These are phyloP conservation scores for Channa striata DNA, from an alignment of 2,797 vertebrate species.

Conservation along the genomic window DNA sequence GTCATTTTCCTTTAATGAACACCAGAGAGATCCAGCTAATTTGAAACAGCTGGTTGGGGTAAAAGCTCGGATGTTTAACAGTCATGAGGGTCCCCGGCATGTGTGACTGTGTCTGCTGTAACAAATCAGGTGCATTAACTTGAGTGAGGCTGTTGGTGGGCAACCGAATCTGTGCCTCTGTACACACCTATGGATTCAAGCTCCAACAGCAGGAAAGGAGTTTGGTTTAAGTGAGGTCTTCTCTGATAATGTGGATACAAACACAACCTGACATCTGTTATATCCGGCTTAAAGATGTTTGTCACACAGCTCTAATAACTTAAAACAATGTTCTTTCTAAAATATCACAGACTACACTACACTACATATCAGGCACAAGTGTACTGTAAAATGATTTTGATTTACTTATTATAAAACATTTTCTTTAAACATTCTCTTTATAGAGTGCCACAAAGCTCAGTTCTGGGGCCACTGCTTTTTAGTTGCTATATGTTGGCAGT, in stretches of 20 bases:
- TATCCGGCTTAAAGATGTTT: not conserved
- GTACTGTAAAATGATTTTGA: no score
- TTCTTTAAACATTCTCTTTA: no score
- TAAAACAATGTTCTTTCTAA: not conserved
- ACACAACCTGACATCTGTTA: constrained; percentile 1
- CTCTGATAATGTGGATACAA: not conserved
- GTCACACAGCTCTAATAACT: no score
- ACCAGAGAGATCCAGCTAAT: constrained; percentile 47
- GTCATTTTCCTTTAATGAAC: constrained; percentile 50
- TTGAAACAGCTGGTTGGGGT: constrained; percentile 58
- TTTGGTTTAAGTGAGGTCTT: constrained; percentile 1
- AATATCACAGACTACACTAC: not conserved
- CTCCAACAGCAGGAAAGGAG: not conserved
- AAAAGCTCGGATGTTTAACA: constrained; percentile 38
- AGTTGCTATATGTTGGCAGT: not conserved
- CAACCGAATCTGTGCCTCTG: constrained; percentile 20
- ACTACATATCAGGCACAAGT: no score
- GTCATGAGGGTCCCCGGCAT: constrained; percentile 34
- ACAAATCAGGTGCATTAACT: constrained; percentile 55
- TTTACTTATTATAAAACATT: no score
- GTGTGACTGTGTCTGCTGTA: constrained; percentile 32
- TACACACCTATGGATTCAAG: not conserved
- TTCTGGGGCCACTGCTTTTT: not conserved
- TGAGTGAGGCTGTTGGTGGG: constrained; percentile 31
- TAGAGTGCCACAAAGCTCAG: constrained; percentile 7